Base-by-base conservation (phyloP, 2,888 invertebrate genomes). In the Hymenopus coronatus region DNA sequence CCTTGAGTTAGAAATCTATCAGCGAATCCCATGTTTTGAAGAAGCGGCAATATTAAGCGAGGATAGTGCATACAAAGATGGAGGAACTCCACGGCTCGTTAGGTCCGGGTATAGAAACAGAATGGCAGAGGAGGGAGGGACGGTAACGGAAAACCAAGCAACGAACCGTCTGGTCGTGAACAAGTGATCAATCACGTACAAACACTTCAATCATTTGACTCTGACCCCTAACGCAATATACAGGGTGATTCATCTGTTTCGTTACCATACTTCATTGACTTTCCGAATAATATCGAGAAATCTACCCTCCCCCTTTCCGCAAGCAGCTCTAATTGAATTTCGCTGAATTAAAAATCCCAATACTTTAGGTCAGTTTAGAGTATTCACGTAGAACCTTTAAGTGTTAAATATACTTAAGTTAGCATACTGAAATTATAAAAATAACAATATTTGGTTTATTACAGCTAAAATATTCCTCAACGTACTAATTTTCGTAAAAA, bases 181-280 rank as follows among this genome's bases (percentile, higher is more conserved):
- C 86, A 86, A 86, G 81, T 81, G 86, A 86, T 86, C 86, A 81
- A 86, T 86, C 86, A 86, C 86, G 86, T 81, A 70, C 86, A 28
- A 81, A 86, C 86, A 81, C 86, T 86, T 86, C 86, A 86, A 86
- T 86, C 81, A 81, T 70, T 30, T 81, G 86, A 28, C 81, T 54
- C 14, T 83, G 27, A 84, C 84, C 46, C 85, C 40, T 9, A 85
- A 70, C 54, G 54, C 54, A 70, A 70, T 70, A 70, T 25, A 70
- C 54, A 70, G 54, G 54, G 54, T 70, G 54, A 70, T 70, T 70
- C 54, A 70, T 70, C 2, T 70, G 25, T 20, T 70, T 70, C 54
- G 54, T 20, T 70, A 20, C 54, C 4, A 3, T 70, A 15, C 20
- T 70, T 70, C 54, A 70, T 1, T 70, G 54, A 20, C 54, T 70